These are phyloP conservation scores for Xiphophorus birchmanni DNA, from an alignment of 2,797 vertebrate genomes.

Conservation along the genomic window DNA sequence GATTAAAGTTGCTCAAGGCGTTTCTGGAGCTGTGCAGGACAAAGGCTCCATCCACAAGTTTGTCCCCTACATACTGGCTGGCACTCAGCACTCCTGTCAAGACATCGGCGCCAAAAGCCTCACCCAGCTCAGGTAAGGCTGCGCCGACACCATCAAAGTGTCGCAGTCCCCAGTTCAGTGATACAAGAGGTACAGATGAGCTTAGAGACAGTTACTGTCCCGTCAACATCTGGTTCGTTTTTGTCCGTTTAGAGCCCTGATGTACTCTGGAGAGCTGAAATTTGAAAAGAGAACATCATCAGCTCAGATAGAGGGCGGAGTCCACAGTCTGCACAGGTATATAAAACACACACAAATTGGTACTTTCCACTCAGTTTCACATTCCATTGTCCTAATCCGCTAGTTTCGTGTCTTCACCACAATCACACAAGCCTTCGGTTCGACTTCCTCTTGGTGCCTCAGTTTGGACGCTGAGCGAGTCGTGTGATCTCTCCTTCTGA, in stretches of 20 bases:
- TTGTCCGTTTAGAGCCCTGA: conserved; percentile 87
- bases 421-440: conserved; percentile 14
- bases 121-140: conserved; percentile 90
- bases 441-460: conserved; percentile 42
- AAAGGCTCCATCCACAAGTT: conserved; percentile 99
- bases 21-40: conserved; percentile 96
- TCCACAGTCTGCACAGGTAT: conserved; percentile 97
- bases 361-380: conserved; percentile 20
- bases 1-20: conserved; percentile 98
- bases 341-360: conserved; percentile 15
- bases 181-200: not conserved
- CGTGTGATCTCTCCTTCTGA: conserved; percentile 29
- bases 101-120: conserved; percentile 97
- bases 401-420: conserved; percentile 38
- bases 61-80: conserved; percentile 94
- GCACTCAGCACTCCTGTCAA: conserved; percentile 97
- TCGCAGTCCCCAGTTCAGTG: not conserved
- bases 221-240: not conserved
- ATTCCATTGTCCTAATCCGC: conserved; percentile 16
- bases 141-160: no score
- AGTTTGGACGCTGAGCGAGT: not conserved
- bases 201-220: not conserved
- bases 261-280: conserved; percentile 97
- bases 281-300: conserved; percentile 96
- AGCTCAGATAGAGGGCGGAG: conserved; percentile 95